Percentiles rank a stretch among this genome's conserved stretches.
phyloP scores from a whole-genome alignment of 2,888 invertebrate species.

The Parascotia fuliginaria region DNA sequence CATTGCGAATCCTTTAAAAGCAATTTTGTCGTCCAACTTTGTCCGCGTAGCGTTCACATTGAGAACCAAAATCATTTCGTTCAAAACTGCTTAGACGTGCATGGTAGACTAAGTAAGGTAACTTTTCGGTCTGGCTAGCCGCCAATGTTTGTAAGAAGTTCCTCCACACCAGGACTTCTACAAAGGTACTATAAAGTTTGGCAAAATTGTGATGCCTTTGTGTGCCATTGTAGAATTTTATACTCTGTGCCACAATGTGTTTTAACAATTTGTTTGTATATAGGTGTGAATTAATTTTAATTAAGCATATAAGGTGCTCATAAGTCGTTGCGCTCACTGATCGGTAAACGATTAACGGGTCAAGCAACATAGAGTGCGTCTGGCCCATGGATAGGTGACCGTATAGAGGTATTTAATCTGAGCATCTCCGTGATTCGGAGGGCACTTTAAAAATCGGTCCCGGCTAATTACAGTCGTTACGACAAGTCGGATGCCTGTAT shows the following conservation, averaged over 20 bases:
- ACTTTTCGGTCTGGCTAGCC: constrained; percentile 60
- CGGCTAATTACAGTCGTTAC: too few relatives aligned
- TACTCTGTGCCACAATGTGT: constrained; percentile 25
- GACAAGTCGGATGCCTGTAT: too few relatives aligned
- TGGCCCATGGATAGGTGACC: too few relatives aligned
- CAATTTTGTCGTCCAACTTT: constrained; percentile 18
- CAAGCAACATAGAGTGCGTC: too few relatives aligned
- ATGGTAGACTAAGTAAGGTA: constrained; percentile 60
- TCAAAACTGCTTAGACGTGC: constrained; percentile 63
- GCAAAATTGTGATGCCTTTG: constrained; percentile 55
- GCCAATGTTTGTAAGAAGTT: constrained; percentile 74
- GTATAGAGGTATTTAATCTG: too few relatives aligned
- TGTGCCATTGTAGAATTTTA: constrained; percentile 42
- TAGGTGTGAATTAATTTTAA: not conserved
- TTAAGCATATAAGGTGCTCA: too few relatives aligned
- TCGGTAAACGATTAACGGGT: too few relatives aligned
- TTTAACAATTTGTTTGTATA: not conserved
- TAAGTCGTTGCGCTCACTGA: too few relatives aligned
- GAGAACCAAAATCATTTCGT: constrained; percentile 50
- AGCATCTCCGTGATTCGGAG: too few relatives aligned
- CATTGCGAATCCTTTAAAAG: constrained; percentile 5
- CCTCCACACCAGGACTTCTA: constrained; percentile 44
- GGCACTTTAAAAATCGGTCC: too few relatives aligned
- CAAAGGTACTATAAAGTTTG: constrained; percentile 63
- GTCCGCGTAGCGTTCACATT: constrained; percentile 17